A percentile compares a stretch with the other conserved stretches of the same genome.
Conservation (phyloP, 2,797 vertebrate species). For the Spatula clypeata region DNA sequence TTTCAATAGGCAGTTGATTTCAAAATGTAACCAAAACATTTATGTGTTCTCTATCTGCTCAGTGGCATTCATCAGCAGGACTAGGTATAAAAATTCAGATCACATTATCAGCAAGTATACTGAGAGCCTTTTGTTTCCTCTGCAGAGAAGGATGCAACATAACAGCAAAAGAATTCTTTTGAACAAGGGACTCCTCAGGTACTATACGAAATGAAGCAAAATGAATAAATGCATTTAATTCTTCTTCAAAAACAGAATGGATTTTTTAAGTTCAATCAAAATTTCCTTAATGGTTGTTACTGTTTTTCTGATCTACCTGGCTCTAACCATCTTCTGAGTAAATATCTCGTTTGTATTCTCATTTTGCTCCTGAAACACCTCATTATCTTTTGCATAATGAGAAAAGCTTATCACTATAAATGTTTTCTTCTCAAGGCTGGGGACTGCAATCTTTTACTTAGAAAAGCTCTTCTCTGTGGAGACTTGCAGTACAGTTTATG, state of each 20-base stretch:
- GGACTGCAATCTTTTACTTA: background rate
- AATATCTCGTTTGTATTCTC: background rate
- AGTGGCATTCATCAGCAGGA: background rate
- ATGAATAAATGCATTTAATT: background rate
- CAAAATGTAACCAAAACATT: background rate
- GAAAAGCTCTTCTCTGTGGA: background rate
- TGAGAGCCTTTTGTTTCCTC: background rate
- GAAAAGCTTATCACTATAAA: background rate
- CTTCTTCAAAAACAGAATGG: background rate
- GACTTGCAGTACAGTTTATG: background rate
- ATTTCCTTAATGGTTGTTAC: background rate
- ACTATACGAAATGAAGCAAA: slow-evolving; percentile 2
- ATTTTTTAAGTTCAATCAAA: background rate
- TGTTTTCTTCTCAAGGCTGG: background rate
- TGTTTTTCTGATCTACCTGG: background rate
- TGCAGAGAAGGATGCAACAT: background rate
- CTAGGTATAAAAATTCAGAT: slow-evolving; percentile 1
- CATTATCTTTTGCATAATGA: background rate
- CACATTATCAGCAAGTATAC: background rate
- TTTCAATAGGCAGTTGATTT: background rate
- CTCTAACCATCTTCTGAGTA: background rate
- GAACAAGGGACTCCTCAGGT: background rate
- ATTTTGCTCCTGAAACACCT: background rate
- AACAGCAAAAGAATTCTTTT: background rate
- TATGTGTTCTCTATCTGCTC: background rate